phyloP scores from a whole-genome alignment of 2,113 vertebrate genomes.

The Isichthys henryi region DNA sequence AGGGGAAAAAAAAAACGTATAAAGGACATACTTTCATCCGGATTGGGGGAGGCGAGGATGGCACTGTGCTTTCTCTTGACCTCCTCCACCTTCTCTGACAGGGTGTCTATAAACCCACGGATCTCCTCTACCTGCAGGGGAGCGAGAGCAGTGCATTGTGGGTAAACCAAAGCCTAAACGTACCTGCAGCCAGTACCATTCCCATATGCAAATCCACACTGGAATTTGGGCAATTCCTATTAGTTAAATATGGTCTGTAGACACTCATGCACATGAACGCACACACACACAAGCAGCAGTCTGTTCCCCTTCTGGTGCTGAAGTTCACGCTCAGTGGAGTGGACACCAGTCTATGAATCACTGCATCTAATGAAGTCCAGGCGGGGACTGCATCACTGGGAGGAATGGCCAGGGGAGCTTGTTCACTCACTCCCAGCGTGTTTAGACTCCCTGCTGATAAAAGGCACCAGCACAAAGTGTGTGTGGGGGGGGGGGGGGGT shows the following conservation, averaged over 20 bases:
- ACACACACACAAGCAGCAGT: neutral
- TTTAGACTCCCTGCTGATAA: neutral
- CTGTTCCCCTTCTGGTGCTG: neutral
- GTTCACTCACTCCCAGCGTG: neutral
- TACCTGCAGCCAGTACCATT: neutral
- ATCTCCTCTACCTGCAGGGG: constrained; percentile 84
- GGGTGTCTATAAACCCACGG: constrained; percentile 81
- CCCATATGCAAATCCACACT: neutral
- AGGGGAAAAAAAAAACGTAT: too few species aligned
- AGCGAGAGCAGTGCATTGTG: neutral
- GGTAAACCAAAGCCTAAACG: neutral
- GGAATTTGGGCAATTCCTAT: neutral
- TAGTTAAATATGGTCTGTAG: neutral
- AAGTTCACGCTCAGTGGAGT: neutral
- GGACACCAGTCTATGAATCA: neutral
- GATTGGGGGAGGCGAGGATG: constrained; percentile 87
- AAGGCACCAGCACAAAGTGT: neutral
- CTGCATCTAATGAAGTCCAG: neutral
- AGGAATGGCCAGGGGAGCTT: neutral
- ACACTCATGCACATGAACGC: neutral
- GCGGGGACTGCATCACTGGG: neutral
- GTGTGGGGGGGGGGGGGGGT: neutral
- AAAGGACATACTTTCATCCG: constrained; percentile 81
- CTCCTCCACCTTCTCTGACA: constrained; percentile 89
- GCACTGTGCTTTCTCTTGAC: constrained; percentile 92